A percentile compares a stretch with the other conserved stretches of the same genome.
These are phyloP conservation scores for Acropora yongei DNA, from an alignment of 64 coral and sea anemone species.

Conservation along the genomic window DNA sequence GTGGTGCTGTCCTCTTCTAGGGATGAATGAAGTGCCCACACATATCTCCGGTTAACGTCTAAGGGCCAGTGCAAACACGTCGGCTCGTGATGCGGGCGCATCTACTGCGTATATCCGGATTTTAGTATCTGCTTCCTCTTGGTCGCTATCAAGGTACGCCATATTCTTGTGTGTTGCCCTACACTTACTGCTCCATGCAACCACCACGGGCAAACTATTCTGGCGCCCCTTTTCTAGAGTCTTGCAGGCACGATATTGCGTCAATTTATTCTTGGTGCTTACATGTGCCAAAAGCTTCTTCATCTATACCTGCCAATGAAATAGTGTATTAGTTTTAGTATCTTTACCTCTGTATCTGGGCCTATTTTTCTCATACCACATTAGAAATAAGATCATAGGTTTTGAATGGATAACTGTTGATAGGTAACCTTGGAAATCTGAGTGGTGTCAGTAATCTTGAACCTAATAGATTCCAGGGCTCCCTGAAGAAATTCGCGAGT, in stretches of 20 bases:
- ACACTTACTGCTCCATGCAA: constrained; percentile 11
- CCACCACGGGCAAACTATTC: not conserved
- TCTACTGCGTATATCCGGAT: constrained; percentile 20
- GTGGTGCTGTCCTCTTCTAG: constrained; percentile 18
- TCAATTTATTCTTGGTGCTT: constrained; percentile 16
- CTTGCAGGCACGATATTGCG: constrained; percentile 1
- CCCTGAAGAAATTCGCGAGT: constrained; percentile 24
- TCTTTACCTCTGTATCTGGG: constrained; percentile 19
- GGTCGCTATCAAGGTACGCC: constrained; percentile 24
- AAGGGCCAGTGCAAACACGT: constrained; percentile 38
- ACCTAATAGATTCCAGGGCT: constrained; percentile 19
- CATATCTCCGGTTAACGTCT: constrained; percentile 8
- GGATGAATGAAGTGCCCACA: constrained; percentile 31
- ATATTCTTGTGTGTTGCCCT: constrained; percentile 39
- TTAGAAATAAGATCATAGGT: not conserved
- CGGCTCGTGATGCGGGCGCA: constrained; percentile 20
- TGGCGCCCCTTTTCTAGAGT: constrained; percentile 3
- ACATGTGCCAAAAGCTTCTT: constrained; percentile 2
- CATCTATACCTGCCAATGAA: not conserved
- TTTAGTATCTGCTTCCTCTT: constrained; percentile 25
- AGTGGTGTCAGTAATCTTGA: constrained; percentile 61
- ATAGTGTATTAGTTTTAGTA: not conserved
- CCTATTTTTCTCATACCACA: constrained; percentile 5
- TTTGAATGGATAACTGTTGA: constrained; percentile 11
- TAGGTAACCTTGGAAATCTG: constrained; percentile 28